Conservation (phyloP, 2,113 vertebrate genomes). For the Spea bombifrons region DNA sequence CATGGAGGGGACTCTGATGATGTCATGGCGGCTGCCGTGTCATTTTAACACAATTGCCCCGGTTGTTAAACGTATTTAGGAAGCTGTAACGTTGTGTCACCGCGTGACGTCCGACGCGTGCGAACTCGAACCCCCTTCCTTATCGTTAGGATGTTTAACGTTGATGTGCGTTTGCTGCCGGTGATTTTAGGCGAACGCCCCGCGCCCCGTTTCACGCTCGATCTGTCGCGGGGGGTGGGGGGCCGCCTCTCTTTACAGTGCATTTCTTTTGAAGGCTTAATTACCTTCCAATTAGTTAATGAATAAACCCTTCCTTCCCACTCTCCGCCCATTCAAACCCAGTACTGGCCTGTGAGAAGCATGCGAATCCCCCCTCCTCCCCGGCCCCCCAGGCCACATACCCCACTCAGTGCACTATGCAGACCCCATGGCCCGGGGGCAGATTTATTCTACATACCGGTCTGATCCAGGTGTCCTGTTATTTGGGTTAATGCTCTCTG, state of each 20-base stretch:
- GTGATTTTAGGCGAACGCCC: no score
- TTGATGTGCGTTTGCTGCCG: no score
- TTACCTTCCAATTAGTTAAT: conserved; percentile 49
- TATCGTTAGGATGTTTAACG: no score
- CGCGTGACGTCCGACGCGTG: no score
- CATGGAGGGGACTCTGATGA: no score
- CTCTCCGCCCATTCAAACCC: conserved; percentile 10
- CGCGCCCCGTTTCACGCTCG: no score
- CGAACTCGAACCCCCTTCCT: no score
- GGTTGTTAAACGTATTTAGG: no score
- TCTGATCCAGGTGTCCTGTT: conserved; percentile 9
- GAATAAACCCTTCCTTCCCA: conserved; percentile 33
- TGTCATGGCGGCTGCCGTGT: no score
- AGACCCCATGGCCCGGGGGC: conserved; percentile 15
- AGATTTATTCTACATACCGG: background rate
- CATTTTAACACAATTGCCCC: no score
- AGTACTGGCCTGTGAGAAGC: conserved; percentile 16
- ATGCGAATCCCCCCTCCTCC: background rate
- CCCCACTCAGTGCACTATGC: background rate
- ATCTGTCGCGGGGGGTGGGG: background rate
- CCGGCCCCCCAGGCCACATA: background rate
- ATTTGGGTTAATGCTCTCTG: background rate
- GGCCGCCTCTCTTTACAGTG: background rate
- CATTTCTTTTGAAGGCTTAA: conserved; percentile 36
- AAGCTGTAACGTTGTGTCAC: no score